Evolutionary conservation across 1,140 invertebrate genomes (phyloP).

Genomic region (Adelges cooleyi): DNA sequence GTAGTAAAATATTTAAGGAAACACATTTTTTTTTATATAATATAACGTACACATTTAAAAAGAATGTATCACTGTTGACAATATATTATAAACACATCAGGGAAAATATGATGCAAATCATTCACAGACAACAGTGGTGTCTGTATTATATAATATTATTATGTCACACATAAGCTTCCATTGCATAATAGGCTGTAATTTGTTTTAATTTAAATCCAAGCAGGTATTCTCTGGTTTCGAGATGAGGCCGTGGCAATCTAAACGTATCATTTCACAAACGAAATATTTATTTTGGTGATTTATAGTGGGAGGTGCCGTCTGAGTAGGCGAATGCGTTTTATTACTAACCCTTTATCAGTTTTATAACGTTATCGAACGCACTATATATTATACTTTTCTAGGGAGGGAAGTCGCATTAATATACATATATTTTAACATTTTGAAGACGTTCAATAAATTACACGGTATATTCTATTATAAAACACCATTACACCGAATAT

Average conservation of each 20-base stretch:
- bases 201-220: background rate
- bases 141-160: too few relatives aligned
- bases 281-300: background rate
- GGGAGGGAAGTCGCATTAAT: background rate
- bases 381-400: background rate
- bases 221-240: background rate
- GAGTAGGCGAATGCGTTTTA: background rate
- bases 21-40: too few relatives aligned
- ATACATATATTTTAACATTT: background rate
- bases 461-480: too few relatives aligned
- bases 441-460: background rate
- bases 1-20: too few relatives aligned
- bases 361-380: background rate
- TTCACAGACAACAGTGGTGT: too few relatives aligned
- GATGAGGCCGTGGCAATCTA: background rate
- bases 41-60: too few relatives aligned
- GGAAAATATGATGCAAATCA: too few relatives aligned
- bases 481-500: too few relatives aligned
- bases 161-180: too few relatives aligned
- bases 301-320: background rate
- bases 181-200: background rate
- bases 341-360: constrained; percentile 1
- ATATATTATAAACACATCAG: too few relatives aligned
- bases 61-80: too few relatives aligned
- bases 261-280: background rate